A percentile compares a stretch with the other conserved stretches of the same genome.
These are phyloP conservation scores for Sciurus niger DNA, from an alignment of 2,113 vertebrate species.

Conservation along the genomic window DNA sequence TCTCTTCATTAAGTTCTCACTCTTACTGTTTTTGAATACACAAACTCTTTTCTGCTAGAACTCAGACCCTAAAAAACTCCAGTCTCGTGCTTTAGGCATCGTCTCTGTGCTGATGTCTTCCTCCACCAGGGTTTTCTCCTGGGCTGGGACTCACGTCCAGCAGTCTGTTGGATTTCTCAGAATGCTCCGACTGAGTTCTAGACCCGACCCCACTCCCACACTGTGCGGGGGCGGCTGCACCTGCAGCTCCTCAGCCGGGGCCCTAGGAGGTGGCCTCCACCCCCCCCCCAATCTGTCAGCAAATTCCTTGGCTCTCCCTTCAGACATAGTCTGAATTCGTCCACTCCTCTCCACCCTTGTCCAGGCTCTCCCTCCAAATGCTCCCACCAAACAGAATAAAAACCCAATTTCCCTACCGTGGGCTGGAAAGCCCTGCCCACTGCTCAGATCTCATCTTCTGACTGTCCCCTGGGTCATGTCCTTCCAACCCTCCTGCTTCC, in stretches of 20 bases:
- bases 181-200: neutral
- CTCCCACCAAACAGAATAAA: neutral
- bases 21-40: neutral
- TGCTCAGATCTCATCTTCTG: slow-evolving; percentile 15
- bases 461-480: neutral
- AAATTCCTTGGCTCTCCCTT: neutral
- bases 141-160: neutral
- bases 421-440: neutral
- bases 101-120: neutral
- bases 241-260: neutral
- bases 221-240: no score
- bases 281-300: neutral
- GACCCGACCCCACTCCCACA: neutral
- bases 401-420: neutral
- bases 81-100: neutral
- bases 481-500: neutral
- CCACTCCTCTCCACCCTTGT: neutral
- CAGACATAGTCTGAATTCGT: neutral
- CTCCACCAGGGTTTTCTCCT: neutral
- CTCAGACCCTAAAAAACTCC: neutral
- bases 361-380: neutral
- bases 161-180: neutral
- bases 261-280: no score
- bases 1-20: neutral
- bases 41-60: neutral